Evolutionary conservation across 1,140 invertebrate species (phyloP), one percentile per base, ranked within the genome.

Genomic region (Sarcophaga peregrina): DNA sequence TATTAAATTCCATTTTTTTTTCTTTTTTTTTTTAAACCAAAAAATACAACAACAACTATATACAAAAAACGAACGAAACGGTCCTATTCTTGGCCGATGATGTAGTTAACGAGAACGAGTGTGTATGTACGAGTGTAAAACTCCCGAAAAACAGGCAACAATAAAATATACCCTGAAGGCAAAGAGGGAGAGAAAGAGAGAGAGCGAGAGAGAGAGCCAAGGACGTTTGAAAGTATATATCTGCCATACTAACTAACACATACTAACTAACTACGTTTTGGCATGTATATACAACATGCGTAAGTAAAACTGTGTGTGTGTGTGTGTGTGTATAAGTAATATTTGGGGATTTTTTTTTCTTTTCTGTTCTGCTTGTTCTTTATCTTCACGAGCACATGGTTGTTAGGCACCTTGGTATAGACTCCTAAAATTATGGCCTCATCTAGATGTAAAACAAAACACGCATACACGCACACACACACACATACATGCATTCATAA

Each of bases 81-180:
- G 20, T 6, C 62, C 62, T 68, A 68, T 68, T 68, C 62, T 68
- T 68, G 17, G 62, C 20, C 62, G 62, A 25, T 68, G 62, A 68
- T 68, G 62, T 68, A 20, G 62, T 68, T 58, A 58, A 58, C n/a
- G 54, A n/a, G 15, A n/a, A n/a, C 13, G 25, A 37, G 4, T 45
- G 20, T n/a, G n/a, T n/a, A n/a, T n/a, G n/a, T 15, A 80, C 2
- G 17, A 50, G n/a, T 80, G 20, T 46, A 80, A 80, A 80, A 58
- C 25, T 37, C 25, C 25, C 25, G 25, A 37, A 37, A 37, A 37
- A 4, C 25, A 37, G 25, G 25, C 25, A 37, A 4, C 25, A 37
- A 37, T 37, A 37, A 37, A 37, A 68, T 68, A 68, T 25, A 20
- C 17, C 13, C 20, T n/a, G 0, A 15, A 81, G 54, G 9, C 52